Percentiles rank a stretch among this genome's conserved stretches.
These are phyloP conservation scores for Ophraella communa DNA, from an alignment of 2,888 invertebrate species.

Conservation along the genomic window DNA sequence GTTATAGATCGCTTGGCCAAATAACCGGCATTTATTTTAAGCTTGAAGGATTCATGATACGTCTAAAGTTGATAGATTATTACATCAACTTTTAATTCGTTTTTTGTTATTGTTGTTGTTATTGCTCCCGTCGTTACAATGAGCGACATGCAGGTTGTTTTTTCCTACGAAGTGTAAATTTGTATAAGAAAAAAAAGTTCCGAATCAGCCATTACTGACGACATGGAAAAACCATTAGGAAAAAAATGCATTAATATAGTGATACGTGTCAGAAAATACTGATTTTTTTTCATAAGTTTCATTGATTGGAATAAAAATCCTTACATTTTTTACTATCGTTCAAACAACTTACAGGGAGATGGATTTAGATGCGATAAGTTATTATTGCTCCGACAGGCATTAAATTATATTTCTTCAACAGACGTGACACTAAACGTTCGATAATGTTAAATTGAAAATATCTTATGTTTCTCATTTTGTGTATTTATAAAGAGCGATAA, in stretches of 20 bases:
- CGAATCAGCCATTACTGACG: not conserved
- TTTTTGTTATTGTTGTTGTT: not conserved
- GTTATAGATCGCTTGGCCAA: not conserved
- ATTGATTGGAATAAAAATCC: too few relatives aligned
- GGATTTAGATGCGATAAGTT: too few relatives aligned
- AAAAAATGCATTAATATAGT: not conserved
- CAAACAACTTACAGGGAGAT: too few relatives aligned
- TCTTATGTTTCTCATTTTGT: too few relatives aligned
- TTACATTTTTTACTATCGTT: too few relatives aligned
- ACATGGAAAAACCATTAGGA: not conserved
- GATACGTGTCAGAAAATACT: too few relatives aligned
- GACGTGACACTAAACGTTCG: too few relatives aligned
- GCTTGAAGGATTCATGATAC: not conserved
- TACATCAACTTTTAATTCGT: not conserved
- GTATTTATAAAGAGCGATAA: too few relatives aligned
- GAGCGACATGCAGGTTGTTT: not conserved
- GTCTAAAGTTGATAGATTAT: not conserved
- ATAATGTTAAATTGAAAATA: too few relatives aligned
- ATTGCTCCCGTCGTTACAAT: not conserved
- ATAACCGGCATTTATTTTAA: slow-evolving; percentile 4
- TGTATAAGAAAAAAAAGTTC: not conserved
- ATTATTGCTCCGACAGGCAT: too few relatives aligned
- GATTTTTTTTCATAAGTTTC: too few relatives aligned
- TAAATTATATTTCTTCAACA: too few relatives aligned
- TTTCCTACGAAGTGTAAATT: not conserved